Evolutionary conservation across 2,797 vertebrate species (phyloP).

Genomic region (Psittacula derbiana): DNA sequence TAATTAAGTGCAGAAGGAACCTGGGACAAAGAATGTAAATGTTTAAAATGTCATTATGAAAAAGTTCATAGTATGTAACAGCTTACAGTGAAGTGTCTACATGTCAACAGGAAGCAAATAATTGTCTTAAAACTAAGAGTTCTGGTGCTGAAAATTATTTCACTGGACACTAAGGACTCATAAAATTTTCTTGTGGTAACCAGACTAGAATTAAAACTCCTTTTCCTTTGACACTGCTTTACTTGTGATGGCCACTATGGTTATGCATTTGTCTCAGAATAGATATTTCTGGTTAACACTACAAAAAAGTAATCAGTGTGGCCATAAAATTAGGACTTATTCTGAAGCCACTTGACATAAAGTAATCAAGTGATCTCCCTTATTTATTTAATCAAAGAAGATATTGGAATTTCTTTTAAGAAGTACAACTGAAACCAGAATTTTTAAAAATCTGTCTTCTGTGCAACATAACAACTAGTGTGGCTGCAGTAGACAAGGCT

Average conservation of each 20-base stretch:
- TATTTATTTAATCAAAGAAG: not conserved
- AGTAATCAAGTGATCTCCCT: not conserved
- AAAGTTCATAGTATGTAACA: not conserved
- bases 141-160: not conserved
- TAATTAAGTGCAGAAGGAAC: not conserved
- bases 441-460: not conserved
- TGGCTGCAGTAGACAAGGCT: not conserved
- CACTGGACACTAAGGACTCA: not conserved
- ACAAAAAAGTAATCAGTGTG: not conserved
- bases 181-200: not conserved
- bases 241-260: not conserved
- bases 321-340: not conserved
- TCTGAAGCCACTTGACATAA: not conserved
- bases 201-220: not conserved
- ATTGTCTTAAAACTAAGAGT: not conserved
- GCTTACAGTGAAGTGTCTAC: not conserved
- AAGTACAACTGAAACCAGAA: not conserved
- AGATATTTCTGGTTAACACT: not conserved
- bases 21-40: not conserved
- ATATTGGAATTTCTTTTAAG: not conserved
- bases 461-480: not conserved
- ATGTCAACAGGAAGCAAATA: not conserved
- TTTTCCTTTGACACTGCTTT: not conserved
- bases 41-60: not conserved
- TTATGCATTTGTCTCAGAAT: not conserved